These are phyloP conservation scores for Bombus picipes DNA, from an alignment of 1,140 invertebrate species.

Conservation along the genomic window DNA sequence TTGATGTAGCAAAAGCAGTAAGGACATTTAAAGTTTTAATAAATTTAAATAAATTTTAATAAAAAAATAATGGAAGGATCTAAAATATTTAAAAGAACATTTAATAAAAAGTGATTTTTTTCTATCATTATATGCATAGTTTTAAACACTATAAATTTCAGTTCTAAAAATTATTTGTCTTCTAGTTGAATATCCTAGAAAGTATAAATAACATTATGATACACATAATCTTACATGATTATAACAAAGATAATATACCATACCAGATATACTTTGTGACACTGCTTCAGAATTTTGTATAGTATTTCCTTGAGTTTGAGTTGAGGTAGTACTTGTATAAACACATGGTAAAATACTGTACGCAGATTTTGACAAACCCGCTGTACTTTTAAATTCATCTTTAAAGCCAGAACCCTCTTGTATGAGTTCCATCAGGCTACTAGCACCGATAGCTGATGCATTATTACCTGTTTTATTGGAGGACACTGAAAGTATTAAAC, in stretches of 20 bases:
- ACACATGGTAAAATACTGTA: constrained; percentile 89
- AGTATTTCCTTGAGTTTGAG: constrained; percentile 85
- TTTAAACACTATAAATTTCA: constrained; percentile 12
- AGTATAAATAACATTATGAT: not conserved
- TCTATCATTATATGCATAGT: not conserved
- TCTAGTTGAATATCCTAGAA: not conserved
- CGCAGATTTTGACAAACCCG: constrained; percentile 87
- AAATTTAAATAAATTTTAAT: not conserved
- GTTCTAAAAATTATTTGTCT: not conserved
- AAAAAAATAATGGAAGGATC: not conserved
- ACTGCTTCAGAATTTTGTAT: constrained; percentile 75
- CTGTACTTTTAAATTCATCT: constrained; percentile 89
- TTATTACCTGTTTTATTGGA: constrained; percentile 82
- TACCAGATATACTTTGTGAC: constrained; percentile 75
- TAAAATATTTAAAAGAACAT: not conserved
- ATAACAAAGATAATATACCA: not conserved
- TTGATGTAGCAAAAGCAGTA: not conserved
- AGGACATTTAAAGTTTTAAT: not conserved
- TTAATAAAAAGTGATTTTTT: not conserved
- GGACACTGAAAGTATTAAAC: constrained; percentile 81
- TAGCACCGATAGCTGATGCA: constrained; percentile 78
- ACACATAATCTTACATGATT: not conserved
- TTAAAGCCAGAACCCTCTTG: constrained; percentile 90
- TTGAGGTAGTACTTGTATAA: constrained; percentile 87
- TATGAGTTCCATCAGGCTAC: constrained; percentile 88